Percentiles rank a stretch among this genome's conserved stretches.
These are phyloP conservation scores for Aleiodes sp. DNA, from an alignment of 1,140 invertebrate genomes.

Conservation along the genomic window DNA sequence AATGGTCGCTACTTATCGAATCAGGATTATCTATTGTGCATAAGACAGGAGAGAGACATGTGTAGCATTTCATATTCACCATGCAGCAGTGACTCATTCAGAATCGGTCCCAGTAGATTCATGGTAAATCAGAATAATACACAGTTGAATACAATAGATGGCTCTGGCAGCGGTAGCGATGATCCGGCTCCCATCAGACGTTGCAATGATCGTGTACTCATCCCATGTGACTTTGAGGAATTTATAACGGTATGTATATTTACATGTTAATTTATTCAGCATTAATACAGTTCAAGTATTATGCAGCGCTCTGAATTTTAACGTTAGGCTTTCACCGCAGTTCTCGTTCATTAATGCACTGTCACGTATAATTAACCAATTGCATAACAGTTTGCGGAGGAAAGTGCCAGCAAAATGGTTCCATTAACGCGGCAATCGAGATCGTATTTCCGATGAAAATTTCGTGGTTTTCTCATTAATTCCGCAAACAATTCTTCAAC, in stretches of 20 bases:
- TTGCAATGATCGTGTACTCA: slow-evolving; percentile 77
- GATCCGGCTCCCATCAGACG: slow-evolving; percentile 53
- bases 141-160: slow-evolving; percentile 41
- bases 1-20: slow-evolving; percentile 82
- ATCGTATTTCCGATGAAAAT: too few relatives aligned
- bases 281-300: too few relatives aligned
- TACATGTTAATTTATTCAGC: too few relatives aligned
- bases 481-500: too few relatives aligned
- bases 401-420: too few relatives aligned
- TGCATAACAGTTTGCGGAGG: too few relatives aligned
- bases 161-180: slow-evolving; percentile 51
- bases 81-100: slow-evolving; percentile 79
- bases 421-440: too few relatives aligned
- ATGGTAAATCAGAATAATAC: slow-evolving; percentile 25
- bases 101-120: slow-evolving; percentile 70
- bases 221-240: slow-evolving; percentile 85
- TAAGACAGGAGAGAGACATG: slow-evolving; percentile 75
- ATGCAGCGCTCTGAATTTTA: too few relatives aligned
- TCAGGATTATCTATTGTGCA: slow-evolving; percentile 81
- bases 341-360: too few relatives aligned
- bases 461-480: too few relatives aligned
- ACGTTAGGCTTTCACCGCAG: too few relatives aligned
- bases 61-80: slow-evolving; percentile 81
- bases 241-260: slow-evolving; percentile 75
- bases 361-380: too few relatives aligned